Base-by-base conservation (phyloP, 2,888 invertebrate species). In the Drosophila flavopinicola region DNA sequence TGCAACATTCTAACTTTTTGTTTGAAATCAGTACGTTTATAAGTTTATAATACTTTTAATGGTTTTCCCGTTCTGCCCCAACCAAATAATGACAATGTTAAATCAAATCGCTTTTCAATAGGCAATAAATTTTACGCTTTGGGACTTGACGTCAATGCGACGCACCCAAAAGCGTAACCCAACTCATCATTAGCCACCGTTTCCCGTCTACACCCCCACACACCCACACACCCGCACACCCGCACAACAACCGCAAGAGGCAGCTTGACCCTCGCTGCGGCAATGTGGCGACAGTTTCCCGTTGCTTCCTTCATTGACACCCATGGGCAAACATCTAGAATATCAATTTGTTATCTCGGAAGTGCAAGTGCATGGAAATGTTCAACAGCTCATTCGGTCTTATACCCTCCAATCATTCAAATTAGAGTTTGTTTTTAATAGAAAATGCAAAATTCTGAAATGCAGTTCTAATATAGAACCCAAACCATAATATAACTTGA, bases 311-410 rank as follows among this genome's bases (percentile, higher is more conserved):
- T 73, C 66, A 49, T 57, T 37, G 52, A 10, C 6, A 29, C 29
- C 45, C 59, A 65, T 51, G 61, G 49, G 49, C 65, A 69, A 76
- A 70, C 79, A 83, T 64, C 66, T 80, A 66, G 86, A 84, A 85
- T 80, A 79, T 86, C 84, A 83, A 76, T 83, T 73, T 60, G 69
- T 63, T 66, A 78, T 73, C 76, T 75, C 69, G 79, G 76, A 85
- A 83, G 78, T 71, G 65, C 79, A 72, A 82, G 72, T 78, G 78
- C 66, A 78, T 56, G 52, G 75, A 64, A 69, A 75, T 66, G n/a
- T 65, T 38, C 42, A 59, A 37, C 41, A 38, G 24, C 37, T 29
- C 27, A 51, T 20, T 20, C 20, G 2, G 20, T 20, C n/a, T n/a
- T n/a, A n/a, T n/a, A n/a, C n/a, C n/a, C n/a, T n/a, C n/a, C n/a